Percentiles rank a stretch among this genome's conserved stretches.
phyloP scores from a whole-genome alignment of 2,797 vertebrate species.

The Arrhamphus sclerolepis region DNA sequence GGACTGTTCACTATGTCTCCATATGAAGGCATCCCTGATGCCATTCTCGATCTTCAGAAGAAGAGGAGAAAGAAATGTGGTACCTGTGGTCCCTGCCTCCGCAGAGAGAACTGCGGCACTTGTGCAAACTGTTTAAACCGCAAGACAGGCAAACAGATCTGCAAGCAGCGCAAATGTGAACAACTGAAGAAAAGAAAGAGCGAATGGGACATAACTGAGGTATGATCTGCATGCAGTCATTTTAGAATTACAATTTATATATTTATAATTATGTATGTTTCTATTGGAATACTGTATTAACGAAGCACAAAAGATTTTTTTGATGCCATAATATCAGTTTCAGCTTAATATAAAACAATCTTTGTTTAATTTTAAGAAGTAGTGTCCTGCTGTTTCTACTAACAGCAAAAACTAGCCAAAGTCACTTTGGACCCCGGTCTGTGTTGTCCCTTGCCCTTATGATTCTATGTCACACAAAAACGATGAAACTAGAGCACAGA shows the following conservation, averaged over 20 bases:
- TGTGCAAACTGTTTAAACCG: slow-evolving; percentile 89
- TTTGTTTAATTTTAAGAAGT: no score
- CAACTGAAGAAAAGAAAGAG: slow-evolving; percentile 83
- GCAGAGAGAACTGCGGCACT: slow-evolving; percentile 84
- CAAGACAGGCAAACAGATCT: slow-evolving; percentile 90
- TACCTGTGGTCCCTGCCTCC: slow-evolving; percentile 83
- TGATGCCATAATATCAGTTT: no score
- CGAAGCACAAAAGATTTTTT: no score
- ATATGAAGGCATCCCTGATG: slow-evolving; percentile 31
- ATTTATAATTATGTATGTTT: no score
- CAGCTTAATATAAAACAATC: no score
- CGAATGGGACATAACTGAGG: slow-evolving; percentile 51
- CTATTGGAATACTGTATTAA: no score
- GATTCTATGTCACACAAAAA: no score
- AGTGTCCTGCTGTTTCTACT: no score
- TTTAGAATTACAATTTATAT: background rate
- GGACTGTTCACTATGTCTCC: slow-evolving; percentile 73
- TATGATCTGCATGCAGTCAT: background rate
- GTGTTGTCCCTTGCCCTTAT: no score
- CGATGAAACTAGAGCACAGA: no score
- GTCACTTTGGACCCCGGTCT: no score
- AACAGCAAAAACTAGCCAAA: no score
- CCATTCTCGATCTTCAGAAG: slow-evolving; percentile 55
- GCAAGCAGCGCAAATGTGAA: slow-evolving; percentile 90
- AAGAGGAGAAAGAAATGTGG: slow-evolving; percentile 89